Percentiles rank a stretch among this genome's conserved stretches.
Evolutionary conservation across 2,797 vertebrate species (phyloP).

Genomic region (Poeciliopsis paucimaculata): DNA sequence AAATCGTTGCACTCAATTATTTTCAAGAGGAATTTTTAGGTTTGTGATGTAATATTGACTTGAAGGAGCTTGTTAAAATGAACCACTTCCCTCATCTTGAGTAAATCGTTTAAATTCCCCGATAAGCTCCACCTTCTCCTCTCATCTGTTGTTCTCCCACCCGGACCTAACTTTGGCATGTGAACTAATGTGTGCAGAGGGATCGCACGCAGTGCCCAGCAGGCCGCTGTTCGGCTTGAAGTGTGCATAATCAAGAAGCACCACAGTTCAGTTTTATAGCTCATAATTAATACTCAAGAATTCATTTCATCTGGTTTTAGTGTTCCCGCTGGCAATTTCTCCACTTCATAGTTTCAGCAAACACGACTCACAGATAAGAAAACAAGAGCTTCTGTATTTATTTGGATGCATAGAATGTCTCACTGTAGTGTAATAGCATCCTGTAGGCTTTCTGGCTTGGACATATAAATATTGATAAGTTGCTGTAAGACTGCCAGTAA

Average conservation of each 20-base stretch:
- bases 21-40: neutral
- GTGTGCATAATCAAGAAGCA: slow-evolving; percentile 62
- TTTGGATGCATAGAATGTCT: neutral
- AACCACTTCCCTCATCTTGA: neutral
- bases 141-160: slow-evolving; percentile 4
- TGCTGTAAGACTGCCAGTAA: neutral
- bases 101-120: neutral
- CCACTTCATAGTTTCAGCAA: slow-evolving; percentile 1
- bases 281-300: slow-evolving; percentile 63
- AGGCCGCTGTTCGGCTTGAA: slow-evolving; percentile 39
- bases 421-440: neutral
- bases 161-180: slow-evolving; percentile 40
- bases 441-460: neutral
- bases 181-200: slow-evolving; percentile 50
- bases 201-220: slow-evolving; percentile 45
- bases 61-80: neutral
- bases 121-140: neutral
- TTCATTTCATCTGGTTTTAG: slow-evolving; percentile 60
- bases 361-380: neutral
- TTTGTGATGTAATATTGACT: neutral
- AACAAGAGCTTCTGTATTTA: neutral
- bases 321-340: slow-evolving; percentile 47
- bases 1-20: neutral
- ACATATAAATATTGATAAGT: slow-evolving; percentile 11
- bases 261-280: slow-evolving; percentile 54